Evolutionary conservation across 2,888 invertebrate species (phyloP), one percentile per base, ranked within the genome.

Genomic region (Ametastegia equiseti): DNA sequence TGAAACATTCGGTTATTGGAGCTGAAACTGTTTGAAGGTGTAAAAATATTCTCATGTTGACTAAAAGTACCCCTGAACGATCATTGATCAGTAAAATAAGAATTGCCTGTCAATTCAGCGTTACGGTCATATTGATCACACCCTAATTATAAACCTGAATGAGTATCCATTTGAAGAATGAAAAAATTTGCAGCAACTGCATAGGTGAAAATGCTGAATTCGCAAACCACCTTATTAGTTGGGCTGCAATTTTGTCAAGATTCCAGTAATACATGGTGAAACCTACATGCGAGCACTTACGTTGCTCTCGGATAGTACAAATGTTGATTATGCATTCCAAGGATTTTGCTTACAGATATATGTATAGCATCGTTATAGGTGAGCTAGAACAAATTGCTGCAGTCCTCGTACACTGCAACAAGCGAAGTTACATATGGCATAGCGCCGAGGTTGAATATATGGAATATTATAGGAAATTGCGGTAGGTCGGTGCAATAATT

Each of bases 401-500:
- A 42, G 23, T 33, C 19, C 23, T 13, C 19, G 63, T 63, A 33
- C 30, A 15, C 27, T 69, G 19, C 13, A 69, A 23, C 42, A 69
- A 39, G 11, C 42, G 30, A 15, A 30, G 33, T 19, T 33, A 33
- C n/a, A 6, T 54, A 54, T 13, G 6, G 11, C 54, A 54, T 23
- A 54, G 54, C n/a, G 19, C 69, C 73, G 50, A 73, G 73, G 45
- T 73, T 73, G 45, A 73, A n/a, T 42, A 42, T 6, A 42, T 54
- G 1, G 23, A 54, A n/a, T n/a, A n/a, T n/a, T 50, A 47, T 42
- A 45, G 30, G 63, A 73, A 73, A 50, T 73, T 45, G 47, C 73
- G 73, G 47, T 45, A 71, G 30, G n/a, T 71, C 47, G 67, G 27
- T 11, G 60, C 27, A 30, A 60, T 67, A 71, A n/a, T 47, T 27